Evolutionary conservation across 1,140 invertebrate genomes (phyloP).

Genomic region (Neodiprion fabricii): DNA sequence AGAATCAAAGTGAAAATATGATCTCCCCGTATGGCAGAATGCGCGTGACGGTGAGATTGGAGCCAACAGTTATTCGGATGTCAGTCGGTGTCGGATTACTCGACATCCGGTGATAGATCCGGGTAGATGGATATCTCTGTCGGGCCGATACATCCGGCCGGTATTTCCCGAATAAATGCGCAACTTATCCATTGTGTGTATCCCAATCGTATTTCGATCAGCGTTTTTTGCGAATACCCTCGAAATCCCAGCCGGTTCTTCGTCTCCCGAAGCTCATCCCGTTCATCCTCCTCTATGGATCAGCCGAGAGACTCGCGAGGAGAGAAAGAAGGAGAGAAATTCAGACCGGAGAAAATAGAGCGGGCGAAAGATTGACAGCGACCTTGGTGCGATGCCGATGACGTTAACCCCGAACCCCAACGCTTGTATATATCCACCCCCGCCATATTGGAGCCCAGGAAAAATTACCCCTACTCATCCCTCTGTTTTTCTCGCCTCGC

Average conservation of each 20-base stretch:
- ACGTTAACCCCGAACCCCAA: background rate
- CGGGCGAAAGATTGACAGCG: background rate
- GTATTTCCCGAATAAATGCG: background rate
- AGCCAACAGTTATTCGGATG: too few species aligned
- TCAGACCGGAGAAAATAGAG: background rate
- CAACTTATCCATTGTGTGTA: background rate
- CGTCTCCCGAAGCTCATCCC: too few species aligned
- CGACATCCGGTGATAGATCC: background rate
- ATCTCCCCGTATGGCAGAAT: too few species aligned
- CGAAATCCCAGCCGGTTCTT: background rate
- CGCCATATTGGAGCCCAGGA: background rate
- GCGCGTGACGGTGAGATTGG: too few species aligned
- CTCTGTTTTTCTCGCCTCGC: conserved; percentile 4
- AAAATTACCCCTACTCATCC: background rate
- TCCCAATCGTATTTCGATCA: conserved; percentile 3
- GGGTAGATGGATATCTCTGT: background rate
- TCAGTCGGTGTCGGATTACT: background rate
- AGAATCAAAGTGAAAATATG: too few species aligned
- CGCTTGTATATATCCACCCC: background rate
- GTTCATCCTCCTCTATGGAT: too few species aligned
- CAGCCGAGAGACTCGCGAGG: background rate
- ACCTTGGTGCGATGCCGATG: background rate
- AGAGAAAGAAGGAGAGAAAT: background rate
- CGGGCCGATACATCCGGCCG: background rate
- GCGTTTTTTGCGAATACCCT: background rate